Base-by-base conservation (phyloP, 2,113 vertebrate genomes). In the Merops nubicus region DNA sequence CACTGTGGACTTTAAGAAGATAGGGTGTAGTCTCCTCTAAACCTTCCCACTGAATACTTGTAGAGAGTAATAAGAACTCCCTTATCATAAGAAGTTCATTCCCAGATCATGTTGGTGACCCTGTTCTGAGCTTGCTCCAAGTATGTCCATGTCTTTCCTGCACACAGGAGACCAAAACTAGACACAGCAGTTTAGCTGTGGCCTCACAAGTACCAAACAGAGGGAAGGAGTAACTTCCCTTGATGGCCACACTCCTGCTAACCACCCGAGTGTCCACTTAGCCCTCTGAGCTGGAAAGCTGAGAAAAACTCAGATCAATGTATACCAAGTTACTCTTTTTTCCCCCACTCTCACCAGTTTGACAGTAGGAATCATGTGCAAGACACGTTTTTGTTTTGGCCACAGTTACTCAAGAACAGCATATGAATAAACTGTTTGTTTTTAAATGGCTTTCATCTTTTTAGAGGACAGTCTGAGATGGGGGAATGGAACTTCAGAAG, bases 371-470 rank as follows among this genome's bases (percentile, higher is more conserved):
- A 88, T 42, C 33, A 81, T 3, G 1, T 43, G 26, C 38, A 67
- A 94, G 69, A 19, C 2, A 62, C 23, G 12, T 7, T 80, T 77
- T 53, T 74, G 50, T 54, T 90, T 77, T 70, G 38, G 42, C 20
- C 60, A 60, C 15, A 73, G 9, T 57, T 84, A 69, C 19, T 80
- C 26, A 63, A 19, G 11, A 31, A 56, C 21, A 67, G 40, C 25
- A 48, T 33, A 40, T 2, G 5, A 97, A 64, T 86, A 42, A 69
- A 19, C 40, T 51, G 48, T 22, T 81, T 45, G 8, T 18, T 74
- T 91, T 81, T 34, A 88, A 96, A 51, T 6, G 33, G 26, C 56
- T 87, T 76, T 83, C 13, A 31, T 93, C 53, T 81, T 96, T 91
- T 79, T 25, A 85, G 36, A 84, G 51, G 56, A 89, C 69, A 68